Conservation (phyloP, 1,140 invertebrate genomes). For the Calycopis cecrops region DNA sequence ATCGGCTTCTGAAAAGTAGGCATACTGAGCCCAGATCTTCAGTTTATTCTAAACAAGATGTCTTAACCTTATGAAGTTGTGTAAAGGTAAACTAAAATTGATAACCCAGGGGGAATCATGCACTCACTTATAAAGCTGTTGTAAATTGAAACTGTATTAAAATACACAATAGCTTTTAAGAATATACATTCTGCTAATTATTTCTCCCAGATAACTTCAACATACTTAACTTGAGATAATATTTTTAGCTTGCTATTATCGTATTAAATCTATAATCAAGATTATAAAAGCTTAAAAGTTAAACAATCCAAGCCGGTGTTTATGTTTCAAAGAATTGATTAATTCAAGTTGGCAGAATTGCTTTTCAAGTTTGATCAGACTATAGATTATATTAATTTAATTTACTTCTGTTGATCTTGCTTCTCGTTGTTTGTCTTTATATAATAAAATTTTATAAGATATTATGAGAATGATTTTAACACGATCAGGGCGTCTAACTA, state of each 20-base stretch:
- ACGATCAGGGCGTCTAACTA: too few species aligned
- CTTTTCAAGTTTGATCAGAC: conserved; percentile 2
- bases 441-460: too few species aligned
- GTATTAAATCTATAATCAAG: conserved; percentile 2
- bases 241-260: neutral
- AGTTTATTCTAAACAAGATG: too few species aligned
- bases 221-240: neutral
- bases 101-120: too few species aligned
- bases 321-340: conserved; percentile 10
- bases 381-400: conserved; percentile 6
- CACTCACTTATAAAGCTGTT: too few species aligned
- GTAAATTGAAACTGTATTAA: too few species aligned
- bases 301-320: conserved; percentile 5
- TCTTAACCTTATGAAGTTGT: too few species aligned
- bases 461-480: too few species aligned
- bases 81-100: too few species aligned
- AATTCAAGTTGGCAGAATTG: conserved; percentile 1
- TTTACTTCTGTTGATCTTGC: conserved; percentile 1
- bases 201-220: neutral
- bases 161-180: too few species aligned
- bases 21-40: too few species aligned
- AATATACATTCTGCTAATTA: neutral
- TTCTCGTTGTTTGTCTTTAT: neutral
- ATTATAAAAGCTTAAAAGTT: conserved; percentile 3
- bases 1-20: too few species aligned